Base-by-base conservation (phyloP, 2,888 invertebrate species). In the Crematogaster levior region DNA sequence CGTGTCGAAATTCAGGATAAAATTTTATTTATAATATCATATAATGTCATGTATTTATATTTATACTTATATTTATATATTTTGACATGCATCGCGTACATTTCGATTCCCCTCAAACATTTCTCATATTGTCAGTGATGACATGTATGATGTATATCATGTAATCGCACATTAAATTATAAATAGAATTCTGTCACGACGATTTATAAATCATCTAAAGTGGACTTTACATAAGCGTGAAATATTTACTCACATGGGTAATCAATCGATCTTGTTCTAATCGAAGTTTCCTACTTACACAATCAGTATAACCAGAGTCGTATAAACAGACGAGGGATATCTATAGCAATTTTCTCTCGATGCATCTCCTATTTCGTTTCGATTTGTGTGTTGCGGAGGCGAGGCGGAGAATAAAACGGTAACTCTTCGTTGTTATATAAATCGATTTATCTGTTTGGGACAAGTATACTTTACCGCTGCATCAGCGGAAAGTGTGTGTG, bases 401-500 rank as follows among this genome's bases (percentile, higher is more conserved):
- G 21, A 12, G 27, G 24, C 12, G 48, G 40, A 30, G 56, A 56
- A 48, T 66, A 53, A 74, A 61, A 37, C 34, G 37, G 48, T 34
- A 21, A 66, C 15, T 65, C 53, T 37, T 43, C 27, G 12, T 75
- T 37, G 63, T 75, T 63, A 51, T 21, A 34, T 58, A 68, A 68
- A 43, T 79, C 68, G 30, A 56, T 34, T 30, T 30, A 12, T 24
- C 21, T 46, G 43, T 66, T 66, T 34, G 43, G 12, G 12, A 0
- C 10, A 7, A 79, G 18, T 21, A 1, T 21, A 53, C 30, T 56
- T 56, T 68, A 66, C 21, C 43, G 43, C 4, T 6, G 30, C 15
- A 30, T 56, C 43, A 34, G 53, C 21, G 68, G 12, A 21, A 68
- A 51, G 9, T 43, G 68, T 10, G 30, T 40, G n/a, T n/a, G n/a